Percentiles rank a stretch among this genome's conserved stretches.
phyloP scores from a whole-genome alignment of 2,888 invertebrate genomes.

The Xanthia icteritia region DNA sequence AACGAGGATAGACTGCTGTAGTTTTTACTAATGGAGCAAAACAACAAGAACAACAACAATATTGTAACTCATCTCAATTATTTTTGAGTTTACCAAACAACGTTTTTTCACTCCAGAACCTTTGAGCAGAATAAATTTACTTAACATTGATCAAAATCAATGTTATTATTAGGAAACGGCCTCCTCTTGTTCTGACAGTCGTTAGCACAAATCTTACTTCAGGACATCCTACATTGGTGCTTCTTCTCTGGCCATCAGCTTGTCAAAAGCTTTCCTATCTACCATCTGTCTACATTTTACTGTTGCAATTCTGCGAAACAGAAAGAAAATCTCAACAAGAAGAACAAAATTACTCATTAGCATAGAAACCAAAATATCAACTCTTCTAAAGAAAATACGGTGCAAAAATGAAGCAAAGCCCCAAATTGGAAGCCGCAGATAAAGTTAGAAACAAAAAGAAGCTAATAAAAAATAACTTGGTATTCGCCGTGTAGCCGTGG shows the following conservation, averaged over 20 bases:
- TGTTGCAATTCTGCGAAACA: not conserved
- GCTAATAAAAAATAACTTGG: slow-evolving; percentile 59
- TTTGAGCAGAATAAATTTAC: not conserved
- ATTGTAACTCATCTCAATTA: not conserved
- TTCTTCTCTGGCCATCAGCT: not conserved
- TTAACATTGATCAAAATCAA: not conserved
- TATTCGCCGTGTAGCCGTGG: slow-evolving; percentile 55
- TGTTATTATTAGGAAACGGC: not conserved
- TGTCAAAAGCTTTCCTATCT: too few species aligned
- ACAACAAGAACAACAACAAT: too few species aligned
- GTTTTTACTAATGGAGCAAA: not conserved
- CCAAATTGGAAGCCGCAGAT: slow-evolving; percentile 46
- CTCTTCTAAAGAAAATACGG: slow-evolving; percentile 14
- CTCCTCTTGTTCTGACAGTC: not conserved
- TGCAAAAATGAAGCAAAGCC: slow-evolving; percentile 16
- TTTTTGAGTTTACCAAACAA: not conserved
- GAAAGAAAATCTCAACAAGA: not conserved
- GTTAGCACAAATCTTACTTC: too few species aligned
- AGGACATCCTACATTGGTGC: not conserved
- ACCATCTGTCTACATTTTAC: not conserved
- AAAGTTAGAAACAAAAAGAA: slow-evolving; percentile 59
- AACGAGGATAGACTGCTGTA: not conserved
- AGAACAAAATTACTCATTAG: not conserved
- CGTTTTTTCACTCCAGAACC: not conserved
- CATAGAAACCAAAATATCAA: slow-evolving; percentile 22